Base-by-base conservation (phyloP, 2,797 vertebrate species). In the Myotis vivesi region DNA sequence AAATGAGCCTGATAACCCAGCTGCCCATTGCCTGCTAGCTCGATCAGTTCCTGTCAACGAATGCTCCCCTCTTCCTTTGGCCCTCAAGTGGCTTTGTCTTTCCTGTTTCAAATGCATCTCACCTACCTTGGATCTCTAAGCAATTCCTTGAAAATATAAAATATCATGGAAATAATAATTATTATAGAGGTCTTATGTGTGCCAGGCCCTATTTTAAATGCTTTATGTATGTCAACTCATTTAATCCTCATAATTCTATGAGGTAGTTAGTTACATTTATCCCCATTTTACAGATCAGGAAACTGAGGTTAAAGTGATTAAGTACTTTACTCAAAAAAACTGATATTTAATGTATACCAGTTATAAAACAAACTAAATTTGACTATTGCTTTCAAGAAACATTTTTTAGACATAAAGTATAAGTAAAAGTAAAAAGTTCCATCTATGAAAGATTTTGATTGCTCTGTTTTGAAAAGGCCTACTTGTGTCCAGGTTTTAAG, bases 61-160 rank as follows among this genome's bases (percentile, higher is more conserved):
- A 36, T 51, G 19, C 1, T 28, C 46, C 75, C 30, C 55, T 79
- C 28, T 2, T 81, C 51, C 30, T 73, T 22, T 85, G 73, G 8
- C 38, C 36, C 69, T 76, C 23, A 36, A 36, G 19, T 66, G 55
- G n/a, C 44, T 77, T 80, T 55, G 23, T 44, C 30, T 85, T 92
- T 84, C 30, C 64, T 83, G 41, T 90, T 83, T 79, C 79, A 73
- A 68, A 22, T 84, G 69, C 80, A 57, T 79, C 69, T 80, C 46
- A 76, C 5, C 44, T 62, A 46, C 86, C 12, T 71, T 77, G 20
- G 25, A 55, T 77, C 36, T 55, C 83, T 72, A 49, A 71, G 25
- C 33, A 87, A 23, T 77, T 83, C 64, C 72, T 83, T 72, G 62
- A 72, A 77, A 77, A 72, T 66, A 91, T 64, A 87, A 91, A 93